These are phyloP conservation scores for Eristalinus aeneus DNA, from an alignment of 2,888 invertebrate genomes.

Conservation along the genomic window DNA sequence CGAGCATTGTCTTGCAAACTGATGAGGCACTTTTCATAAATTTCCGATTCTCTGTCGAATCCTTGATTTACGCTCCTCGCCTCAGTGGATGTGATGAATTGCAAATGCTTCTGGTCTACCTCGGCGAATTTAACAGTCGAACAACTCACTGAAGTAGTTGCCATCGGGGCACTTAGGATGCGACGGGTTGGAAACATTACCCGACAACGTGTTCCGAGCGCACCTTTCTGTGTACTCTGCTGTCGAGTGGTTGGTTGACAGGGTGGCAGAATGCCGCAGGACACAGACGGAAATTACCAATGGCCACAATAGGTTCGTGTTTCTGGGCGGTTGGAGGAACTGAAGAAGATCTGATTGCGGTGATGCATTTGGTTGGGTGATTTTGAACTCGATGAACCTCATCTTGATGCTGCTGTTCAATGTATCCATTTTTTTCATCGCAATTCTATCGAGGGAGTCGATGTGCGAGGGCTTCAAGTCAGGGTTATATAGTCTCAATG, in stretches of 20 bases:
- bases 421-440: no score
- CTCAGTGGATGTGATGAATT: slow-evolving; percentile 52
- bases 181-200: slow-evolving; percentile 47
- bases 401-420: no score
- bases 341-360: background rate
- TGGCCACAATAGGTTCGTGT: background rate
- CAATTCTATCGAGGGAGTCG: no score
- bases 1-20: slow-evolving; percentile 54
- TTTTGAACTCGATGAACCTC: background rate
- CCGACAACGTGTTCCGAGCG: background rate
- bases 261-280: background rate
- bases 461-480: no score
- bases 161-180: slow-evolving; percentile 46
- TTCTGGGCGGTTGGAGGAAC: background rate
- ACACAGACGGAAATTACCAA: background rate
- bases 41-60: slow-evolving; percentile 60
- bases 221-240: background rate
- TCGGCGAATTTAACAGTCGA: slow-evolving; percentile 61
- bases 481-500: no score
- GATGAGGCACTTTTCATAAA: slow-evolving; percentile 54
- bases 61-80: slow-evolving; percentile 44
- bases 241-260: background rate
- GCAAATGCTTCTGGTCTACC: slow-evolving; percentile 54
- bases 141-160: slow-evolving; percentile 45
- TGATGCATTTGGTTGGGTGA: background rate